Percentiles rank a stretch among this genome's conserved stretches.
Evolutionary conservation across 2,888 invertebrate species (phyloP).

Genomic region (Drosophila borealis): DNA sequence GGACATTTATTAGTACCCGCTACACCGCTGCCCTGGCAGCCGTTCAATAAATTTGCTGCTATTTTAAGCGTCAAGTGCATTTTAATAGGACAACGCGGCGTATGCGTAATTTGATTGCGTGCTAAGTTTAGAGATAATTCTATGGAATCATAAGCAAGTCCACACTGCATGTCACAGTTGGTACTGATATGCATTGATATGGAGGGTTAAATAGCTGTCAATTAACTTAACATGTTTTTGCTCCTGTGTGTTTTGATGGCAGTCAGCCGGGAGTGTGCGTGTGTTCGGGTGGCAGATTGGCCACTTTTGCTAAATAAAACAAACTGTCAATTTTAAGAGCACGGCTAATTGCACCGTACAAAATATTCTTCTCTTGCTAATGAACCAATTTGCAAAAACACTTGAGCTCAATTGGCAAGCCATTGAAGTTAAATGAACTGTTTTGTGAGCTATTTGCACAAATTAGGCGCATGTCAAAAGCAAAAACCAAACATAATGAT

Average conservation of each 20-base stretch:
- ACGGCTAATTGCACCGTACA: slow-evolving; percentile 44
- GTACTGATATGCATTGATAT: slow-evolving; percentile 10
- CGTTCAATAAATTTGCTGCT: slow-evolving; percentile 11
- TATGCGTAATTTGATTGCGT: slow-evolving; percentile 51
- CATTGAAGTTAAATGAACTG: slow-evolving; percentile 81
- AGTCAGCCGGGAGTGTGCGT: not conserved
- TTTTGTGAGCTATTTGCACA: slow-evolving; percentile 49
- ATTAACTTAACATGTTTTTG: slow-evolving; percentile 24
- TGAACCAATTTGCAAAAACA: slow-evolving; percentile 67
- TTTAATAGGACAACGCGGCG: slow-evolving; percentile 18
- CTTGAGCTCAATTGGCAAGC: slow-evolving; percentile 68
- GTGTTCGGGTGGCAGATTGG: slow-evolving; percentile 3
- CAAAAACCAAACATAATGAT: slow-evolving; percentile 11
- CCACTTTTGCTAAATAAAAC: slow-evolving; percentile 5
- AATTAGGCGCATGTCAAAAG: slow-evolving; percentile 42
- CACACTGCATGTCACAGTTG: slow-evolving; percentile 1
- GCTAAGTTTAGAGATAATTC: slow-evolving; percentile 49
- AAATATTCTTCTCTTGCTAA: slow-evolving; percentile 41
- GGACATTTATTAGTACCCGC: slow-evolving; percentile 39
- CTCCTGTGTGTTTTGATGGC: slow-evolving; percentile 21
- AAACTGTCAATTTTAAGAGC: slow-evolving; percentile 42
- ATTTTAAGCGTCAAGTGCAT: slow-evolving; percentile 42
- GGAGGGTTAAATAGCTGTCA: slow-evolving; percentile 12
- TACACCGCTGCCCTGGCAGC: not conserved
- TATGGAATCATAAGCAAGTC: slow-evolving; percentile 36